Evolutionary conservation across 2,888 invertebrate species (phyloP).

Genomic region (Schizaphis graminum): DNA sequence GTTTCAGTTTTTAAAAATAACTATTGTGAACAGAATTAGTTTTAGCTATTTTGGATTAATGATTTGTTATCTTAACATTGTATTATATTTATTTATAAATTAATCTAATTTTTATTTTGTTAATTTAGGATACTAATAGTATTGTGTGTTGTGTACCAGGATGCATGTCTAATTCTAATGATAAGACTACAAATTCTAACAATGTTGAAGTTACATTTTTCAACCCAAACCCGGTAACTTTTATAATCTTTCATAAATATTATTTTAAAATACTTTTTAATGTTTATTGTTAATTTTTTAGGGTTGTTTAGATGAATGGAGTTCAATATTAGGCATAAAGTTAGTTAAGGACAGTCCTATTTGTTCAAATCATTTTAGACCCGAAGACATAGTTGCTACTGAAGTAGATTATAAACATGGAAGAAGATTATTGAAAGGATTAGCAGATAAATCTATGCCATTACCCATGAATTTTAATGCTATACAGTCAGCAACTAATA

Average conservation of each 20-base stretch:
- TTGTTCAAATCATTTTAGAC: slow-evolving; percentile 32
- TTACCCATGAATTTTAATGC: neutral
- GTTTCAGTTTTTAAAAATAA: too few relatives aligned
- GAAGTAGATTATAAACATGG: too few relatives aligned
- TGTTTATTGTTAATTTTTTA: neutral
- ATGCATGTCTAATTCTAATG: neutral
- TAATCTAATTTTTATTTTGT: neutral
- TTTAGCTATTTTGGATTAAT: neutral
- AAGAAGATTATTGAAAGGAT: neutral
- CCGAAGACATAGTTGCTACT: neutral
- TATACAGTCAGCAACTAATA: neutral
- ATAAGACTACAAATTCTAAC: neutral
- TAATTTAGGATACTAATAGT: neutral
- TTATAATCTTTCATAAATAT: neutral
- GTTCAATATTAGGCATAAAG: neutral
- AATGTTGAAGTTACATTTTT: neutral
- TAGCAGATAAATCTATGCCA: neutral
- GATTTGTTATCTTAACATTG: neutral
- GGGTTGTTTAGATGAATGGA: neutral
- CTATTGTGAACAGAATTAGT: neutral
- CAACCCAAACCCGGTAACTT: neutral
- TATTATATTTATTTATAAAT: neutral
- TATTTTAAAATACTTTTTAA: neutral
- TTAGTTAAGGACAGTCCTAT: neutral
- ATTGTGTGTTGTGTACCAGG: neutral